Percentiles rank a stretch among this genome's conserved stretches.
These are phyloP conservation scores for Narcine bancroftii DNA, from an alignment of 2,113 vertebrate genomes.

Conservation along the genomic window DNA sequence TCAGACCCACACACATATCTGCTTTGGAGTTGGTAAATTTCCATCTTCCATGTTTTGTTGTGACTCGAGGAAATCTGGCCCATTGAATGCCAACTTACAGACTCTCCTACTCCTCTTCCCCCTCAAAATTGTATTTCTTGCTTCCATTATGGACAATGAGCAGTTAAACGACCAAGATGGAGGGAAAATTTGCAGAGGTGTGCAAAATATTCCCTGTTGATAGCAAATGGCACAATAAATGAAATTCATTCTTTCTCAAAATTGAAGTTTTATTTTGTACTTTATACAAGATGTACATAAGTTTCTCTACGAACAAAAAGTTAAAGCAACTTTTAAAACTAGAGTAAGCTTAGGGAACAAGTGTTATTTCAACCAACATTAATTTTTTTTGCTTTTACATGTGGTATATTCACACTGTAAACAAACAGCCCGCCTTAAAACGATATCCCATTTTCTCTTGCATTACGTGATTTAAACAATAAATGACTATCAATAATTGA, in stretches of 20 bases:
- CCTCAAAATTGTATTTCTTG: no score
- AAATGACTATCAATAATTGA: neutral
- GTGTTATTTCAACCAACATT: slow-evolving; percentile 17
- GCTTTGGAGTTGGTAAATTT: no score
- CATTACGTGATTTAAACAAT: neutral
- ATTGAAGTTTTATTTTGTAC: slow-evolving; percentile 34
- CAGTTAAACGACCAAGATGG: no score
- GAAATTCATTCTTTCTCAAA: slow-evolving; percentile 29
- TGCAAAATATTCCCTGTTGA: neutral
- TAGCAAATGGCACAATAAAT: neutral
- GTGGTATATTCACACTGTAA: neutral
- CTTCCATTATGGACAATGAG: no score
- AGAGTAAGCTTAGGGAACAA: slow-evolving; percentile 19
- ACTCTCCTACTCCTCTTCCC: no score
- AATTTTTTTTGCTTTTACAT: slow-evolving; percentile 1
- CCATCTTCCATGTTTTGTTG: no score
- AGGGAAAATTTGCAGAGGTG: neutral
- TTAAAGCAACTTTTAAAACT: slow-evolving; percentile 25
- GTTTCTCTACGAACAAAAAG: slow-evolving; percentile 33
- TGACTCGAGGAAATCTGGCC: no score
- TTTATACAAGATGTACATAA: slow-evolving; percentile 37
- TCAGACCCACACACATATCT: neutral
- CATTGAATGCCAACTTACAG: no score
- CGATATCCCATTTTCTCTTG: neutral
- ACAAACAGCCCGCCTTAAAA: neutral